Conservation (phyloP, 2,888 invertebrate species). For the Therioaphis trifolii region DNA sequence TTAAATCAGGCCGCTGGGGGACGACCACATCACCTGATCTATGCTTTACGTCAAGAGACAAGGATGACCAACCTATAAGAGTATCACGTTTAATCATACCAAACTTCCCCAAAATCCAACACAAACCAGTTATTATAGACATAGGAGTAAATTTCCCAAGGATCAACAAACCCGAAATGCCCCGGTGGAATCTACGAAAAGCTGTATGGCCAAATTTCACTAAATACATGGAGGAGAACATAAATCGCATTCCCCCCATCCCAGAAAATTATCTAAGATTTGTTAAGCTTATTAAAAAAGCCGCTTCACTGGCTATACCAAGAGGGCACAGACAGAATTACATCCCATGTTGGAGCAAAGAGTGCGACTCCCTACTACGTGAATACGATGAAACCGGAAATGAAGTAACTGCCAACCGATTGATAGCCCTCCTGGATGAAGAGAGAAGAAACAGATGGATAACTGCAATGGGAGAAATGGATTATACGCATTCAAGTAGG, state of each 20-base stretch:
- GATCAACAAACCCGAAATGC: constrained; percentile 31
- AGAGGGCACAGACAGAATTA: neutral
- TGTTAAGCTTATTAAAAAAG: neutral
- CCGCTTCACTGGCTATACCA: neutral
- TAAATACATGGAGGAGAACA: constrained; percentile 8
- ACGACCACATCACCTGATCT: neutral
- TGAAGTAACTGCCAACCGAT: constrained; percentile 4
- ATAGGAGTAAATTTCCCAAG: constrained; percentile 8
- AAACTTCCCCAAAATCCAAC: constrained; percentile 26
- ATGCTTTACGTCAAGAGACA: neutral
- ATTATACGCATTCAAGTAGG: neutral
- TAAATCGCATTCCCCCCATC: neutral
- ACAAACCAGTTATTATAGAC: constrained; percentile 13
- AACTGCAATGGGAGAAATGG: constrained; percentile 19
- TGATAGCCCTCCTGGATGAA: neutral
- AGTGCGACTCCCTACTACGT: neutral
- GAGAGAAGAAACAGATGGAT: constrained; percentile 22
- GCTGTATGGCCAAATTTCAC: constrained; percentile 8
- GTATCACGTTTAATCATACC: constrained; percentile 6
- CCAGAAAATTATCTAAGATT: neutral
- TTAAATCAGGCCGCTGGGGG: constrained; percentile 24
- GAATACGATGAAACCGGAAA: neutral
- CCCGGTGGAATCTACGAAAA: constrained; percentile 21
- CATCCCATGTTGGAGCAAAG: neutral
- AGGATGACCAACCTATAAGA: neutral